Evolutionary conservation across 1,140 invertebrate species (phyloP).

Genomic region (Diorhabda carinulata): DNA sequence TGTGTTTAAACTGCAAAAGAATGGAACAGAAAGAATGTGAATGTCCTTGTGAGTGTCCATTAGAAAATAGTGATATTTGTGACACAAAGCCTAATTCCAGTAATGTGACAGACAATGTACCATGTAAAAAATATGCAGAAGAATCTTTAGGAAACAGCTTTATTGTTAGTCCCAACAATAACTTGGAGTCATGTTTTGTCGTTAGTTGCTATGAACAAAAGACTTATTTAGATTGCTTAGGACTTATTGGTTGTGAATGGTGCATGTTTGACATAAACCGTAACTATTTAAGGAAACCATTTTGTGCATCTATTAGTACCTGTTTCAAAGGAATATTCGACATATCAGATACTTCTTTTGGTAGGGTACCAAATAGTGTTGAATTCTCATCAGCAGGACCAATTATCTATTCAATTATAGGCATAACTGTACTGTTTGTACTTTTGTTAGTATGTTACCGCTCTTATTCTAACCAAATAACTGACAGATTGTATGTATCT

Average conservation of each 20-base stretch:
- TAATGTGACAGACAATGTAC: constrained; percentile 29
- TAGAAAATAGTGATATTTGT: constrained; percentile 53
- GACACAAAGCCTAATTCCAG: constrained; percentile 8
- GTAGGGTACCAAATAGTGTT: constrained; percentile 13
- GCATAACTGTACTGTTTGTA: constrained; percentile 57
- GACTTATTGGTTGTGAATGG: constrained; percentile 87
- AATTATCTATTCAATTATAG: constrained; percentile 59
- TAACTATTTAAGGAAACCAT: constrained; percentile 64
- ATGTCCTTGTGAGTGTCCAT: constrained; percentile 89
- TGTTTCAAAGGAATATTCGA: constrained; percentile 86
- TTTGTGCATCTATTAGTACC: constrained; percentile 71
- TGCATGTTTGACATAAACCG: constrained; percentile 77
- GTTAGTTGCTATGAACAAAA: constrained; percentile 76
- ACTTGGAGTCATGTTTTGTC: constrained; percentile 61
- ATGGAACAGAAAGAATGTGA: constrained; percentile 95
- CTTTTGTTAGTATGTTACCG: constrained; percentile 63
- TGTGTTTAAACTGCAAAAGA: constrained; percentile 87
- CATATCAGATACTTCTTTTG: constrained; percentile 73
- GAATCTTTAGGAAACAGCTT: constrained; percentile 40
- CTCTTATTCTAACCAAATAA: constrained; percentile 56
- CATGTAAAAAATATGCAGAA: constrained; percentile 26
- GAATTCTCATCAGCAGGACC: constrained; percentile 61
- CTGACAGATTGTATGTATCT: constrained; percentile 51
- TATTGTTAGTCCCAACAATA: constrained; percentile 50
- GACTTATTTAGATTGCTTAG: constrained; percentile 73